Conservation (phyloP, 37 sponge, comb jelly and placozoan genomes). For the Lycopodina hypogea region DNA sequence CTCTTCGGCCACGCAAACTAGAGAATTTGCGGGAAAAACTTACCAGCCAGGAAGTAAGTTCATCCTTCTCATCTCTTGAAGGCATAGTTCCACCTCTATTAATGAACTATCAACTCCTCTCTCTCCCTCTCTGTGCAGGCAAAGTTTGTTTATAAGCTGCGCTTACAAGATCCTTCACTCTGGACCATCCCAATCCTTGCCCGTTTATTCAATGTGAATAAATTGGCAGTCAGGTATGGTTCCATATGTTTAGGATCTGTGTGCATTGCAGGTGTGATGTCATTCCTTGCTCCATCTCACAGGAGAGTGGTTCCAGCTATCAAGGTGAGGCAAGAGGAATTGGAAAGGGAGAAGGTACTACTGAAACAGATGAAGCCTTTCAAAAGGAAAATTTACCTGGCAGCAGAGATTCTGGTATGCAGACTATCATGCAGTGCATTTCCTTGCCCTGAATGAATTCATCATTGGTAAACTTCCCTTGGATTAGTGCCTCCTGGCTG, state of each 20-base stretch:
- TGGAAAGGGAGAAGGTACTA: conserved; percentile 35
- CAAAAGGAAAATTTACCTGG: conserved; percentile 40
- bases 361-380: conserved; percentile 42
- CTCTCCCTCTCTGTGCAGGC: conserved; percentile 11
- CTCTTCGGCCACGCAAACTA: not conserved
- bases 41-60: not conserved
- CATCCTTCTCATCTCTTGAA: not conserved
- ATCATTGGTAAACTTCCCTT: too few relatives aligned
- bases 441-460: too few relatives aligned
- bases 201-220: conserved; percentile 37
- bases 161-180: conserved; percentile 49
- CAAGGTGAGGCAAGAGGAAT: conserved; percentile 24
- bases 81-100: not conserved
- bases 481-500: not conserved
- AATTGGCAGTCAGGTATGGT: conserved; percentile 36
- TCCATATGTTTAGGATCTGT: not conserved
- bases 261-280: too few relatives aligned
- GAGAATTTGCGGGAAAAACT: not conserved
- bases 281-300: not conserved
- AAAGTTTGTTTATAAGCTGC: conserved; percentile 22
- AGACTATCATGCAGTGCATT: not conserved
- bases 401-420: conserved; percentile 31
- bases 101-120: not conserved
- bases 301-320: conserved; percentile 43
- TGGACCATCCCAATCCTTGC: conserved; percentile 64